Evolutionary conservation across 2,888 invertebrate genomes (phyloP), one percentile per base, ranked within the genome.

Genomic region (Perdita meconis): DNA sequence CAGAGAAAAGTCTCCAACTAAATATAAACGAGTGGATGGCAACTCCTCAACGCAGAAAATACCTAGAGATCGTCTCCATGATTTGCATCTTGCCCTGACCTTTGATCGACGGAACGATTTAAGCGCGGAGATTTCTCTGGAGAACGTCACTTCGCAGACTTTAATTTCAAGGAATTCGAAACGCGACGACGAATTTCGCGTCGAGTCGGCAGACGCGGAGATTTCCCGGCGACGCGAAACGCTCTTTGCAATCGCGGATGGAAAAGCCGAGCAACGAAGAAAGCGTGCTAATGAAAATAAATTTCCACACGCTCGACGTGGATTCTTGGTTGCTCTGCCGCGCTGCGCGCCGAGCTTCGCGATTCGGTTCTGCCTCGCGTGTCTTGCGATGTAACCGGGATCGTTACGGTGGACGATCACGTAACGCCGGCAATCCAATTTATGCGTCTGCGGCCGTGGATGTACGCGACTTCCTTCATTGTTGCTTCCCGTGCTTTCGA

Each of bases 361-460:
- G 19, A 57, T 40, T 30, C 57, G 72, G 67, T 69, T 78, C 66
- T 55, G 60, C 66, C 61, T 81, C 63, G 76, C 73, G 78, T 80
- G 80, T 76, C 74, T 80, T 51, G 30, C 77, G 66, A 75, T 63
- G 63, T 64, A 67, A 67, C 65, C 24, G 13, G 19, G 51, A 50
- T 70, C 65, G 69, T 83, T 77, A 83, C 77, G 79, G 61, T 78
- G 63, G 57, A 76, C 75, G 81, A 81, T 68, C 66, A 79, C 72
- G 72, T 83, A 68, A 83, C 68, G 42, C 56, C 42, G 6, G 68
- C 75, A 65, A 79, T 79, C 53, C 61, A 55, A 72, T 81, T 83
- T 77, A 65, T 59, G 30, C 42, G 57, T 55, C 38, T 76, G 60
- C 40, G 42, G 22, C 19, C 40, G 53, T n/a, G 22, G 22, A 55